These are phyloP conservation scores for Holacanthella duospinosa DNA, from an alignment of 2,888 invertebrate species.

Conservation along the genomic window DNA sequence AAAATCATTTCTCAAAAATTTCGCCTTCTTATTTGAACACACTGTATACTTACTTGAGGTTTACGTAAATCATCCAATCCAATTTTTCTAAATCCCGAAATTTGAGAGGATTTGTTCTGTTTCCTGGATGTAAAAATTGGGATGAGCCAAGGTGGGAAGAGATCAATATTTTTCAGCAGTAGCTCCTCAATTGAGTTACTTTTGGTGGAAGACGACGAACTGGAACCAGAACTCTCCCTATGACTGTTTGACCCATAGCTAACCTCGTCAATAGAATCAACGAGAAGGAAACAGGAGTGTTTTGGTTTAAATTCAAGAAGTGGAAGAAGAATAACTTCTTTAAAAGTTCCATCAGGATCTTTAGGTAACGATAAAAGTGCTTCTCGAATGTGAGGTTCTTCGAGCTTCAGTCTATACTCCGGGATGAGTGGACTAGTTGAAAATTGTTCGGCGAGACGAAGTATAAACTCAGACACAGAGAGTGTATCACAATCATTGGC, in stretches of 20 bases:
- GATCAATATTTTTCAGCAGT: slow-evolving; percentile 75
- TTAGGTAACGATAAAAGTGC: slow-evolving; percentile 49
- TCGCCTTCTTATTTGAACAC: too few species aligned
- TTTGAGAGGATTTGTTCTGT: slow-evolving; percentile 65
- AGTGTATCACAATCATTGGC: slow-evolving; percentile 69
- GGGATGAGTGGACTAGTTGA: slow-evolving; percentile 43
- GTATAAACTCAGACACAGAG: slow-evolving; percentile 72
- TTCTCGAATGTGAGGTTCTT: slow-evolving; percentile 1
- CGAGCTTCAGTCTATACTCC: slow-evolving; percentile 14
- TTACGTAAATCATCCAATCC: slow-evolving; percentile 81
- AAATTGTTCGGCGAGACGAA: slow-evolving; percentile 73
- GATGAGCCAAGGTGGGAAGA: slow-evolving; percentile 77
- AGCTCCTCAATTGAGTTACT: slow-evolving; percentile 66
- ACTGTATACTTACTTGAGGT: slow-evolving; percentile 53
- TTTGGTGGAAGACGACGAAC: slow-evolving; percentile 36
- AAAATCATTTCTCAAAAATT: too few species aligned
- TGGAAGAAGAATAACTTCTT: slow-evolving; percentile 75
- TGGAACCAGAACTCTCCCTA: slow-evolving; percentile 7
- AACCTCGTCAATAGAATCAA: slow-evolving; percentile 82
- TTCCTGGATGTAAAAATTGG: slow-evolving; percentile 44
- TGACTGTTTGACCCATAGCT: background rate
- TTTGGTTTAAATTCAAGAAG: slow-evolving; percentile 70
- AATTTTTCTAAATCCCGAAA: slow-evolving; percentile 72
- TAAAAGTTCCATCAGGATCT: slow-evolving; percentile 84
- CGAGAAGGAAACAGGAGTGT: slow-evolving; percentile 70